A percentile compares a stretch with the other conserved stretches of the same genome.
Conservation (phyloP, 2,888 invertebrate genomes). For the Euproctis similis region DNA sequence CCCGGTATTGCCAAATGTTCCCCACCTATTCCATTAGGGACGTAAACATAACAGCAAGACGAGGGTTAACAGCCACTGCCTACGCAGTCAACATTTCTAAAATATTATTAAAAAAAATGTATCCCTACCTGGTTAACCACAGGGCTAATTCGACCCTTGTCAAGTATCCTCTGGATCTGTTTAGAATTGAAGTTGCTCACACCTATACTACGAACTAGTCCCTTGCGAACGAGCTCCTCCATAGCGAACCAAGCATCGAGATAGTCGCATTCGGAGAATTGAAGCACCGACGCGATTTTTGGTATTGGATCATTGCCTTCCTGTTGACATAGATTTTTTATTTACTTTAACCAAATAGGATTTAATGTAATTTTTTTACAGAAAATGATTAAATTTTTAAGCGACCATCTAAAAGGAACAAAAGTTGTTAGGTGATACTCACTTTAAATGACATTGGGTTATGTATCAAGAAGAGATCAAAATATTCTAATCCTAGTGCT, state of each 20-base stretch:
- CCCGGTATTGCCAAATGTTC: no score
- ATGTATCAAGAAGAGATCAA: constrained; percentile 89
- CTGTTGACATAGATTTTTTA: no score
- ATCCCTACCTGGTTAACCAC: constrained; percentile 77
- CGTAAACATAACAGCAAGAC: no score
- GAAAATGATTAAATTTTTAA: no score
- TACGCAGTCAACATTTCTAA: no score
- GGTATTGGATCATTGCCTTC: constrained; percentile 75
- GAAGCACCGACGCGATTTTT: constrained; percentile 67
- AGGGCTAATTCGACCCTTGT: constrained; percentile 79
- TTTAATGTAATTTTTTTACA: no score
- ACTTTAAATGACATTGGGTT: constrained; percentile 84
- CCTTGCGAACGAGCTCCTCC: constrained; percentile 82
- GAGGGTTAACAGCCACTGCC: no score
- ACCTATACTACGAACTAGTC: constrained; percentile 84
- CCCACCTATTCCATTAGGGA: no score
- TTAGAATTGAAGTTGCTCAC: constrained; percentile 90
- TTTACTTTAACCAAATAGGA: no score
- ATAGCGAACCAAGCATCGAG: constrained; percentile 87
- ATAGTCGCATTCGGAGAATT: constrained; percentile 75
- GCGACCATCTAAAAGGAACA: no score
- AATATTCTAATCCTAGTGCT: constrained; percentile 81
- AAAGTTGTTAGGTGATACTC: no score
- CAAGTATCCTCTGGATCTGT: constrained; percentile 82
- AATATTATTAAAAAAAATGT: no score